These are phyloP conservation scores for Oncorhynchus keta DNA, from an alignment of 2,113 vertebrate species.

Conservation along the genomic window DNA sequence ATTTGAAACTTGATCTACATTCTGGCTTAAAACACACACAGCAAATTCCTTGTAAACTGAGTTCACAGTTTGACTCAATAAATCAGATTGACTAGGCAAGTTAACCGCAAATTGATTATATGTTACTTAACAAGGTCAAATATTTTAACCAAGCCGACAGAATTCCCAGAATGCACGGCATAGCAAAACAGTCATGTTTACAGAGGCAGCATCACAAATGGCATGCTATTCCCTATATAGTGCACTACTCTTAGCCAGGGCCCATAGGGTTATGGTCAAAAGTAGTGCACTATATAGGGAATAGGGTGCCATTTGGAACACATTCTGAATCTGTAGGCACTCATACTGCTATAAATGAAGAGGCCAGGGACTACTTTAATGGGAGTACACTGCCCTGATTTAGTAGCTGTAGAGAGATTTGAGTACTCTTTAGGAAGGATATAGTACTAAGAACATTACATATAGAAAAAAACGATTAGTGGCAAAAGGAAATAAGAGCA, in stretches of 20 bases:
- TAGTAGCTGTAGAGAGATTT: conserved; percentile 70
- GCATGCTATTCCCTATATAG: too few relatives aligned
- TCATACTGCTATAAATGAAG: conserved; percentile 68
- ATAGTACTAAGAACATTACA: conserved; percentile 50
- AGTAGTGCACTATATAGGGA: background rate
- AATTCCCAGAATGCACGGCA: background rate
- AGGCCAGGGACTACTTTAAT: conserved; percentile 68
- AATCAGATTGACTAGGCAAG: background rate
- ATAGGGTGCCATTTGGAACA: too few relatives aligned
- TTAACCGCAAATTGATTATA: too few relatives aligned
- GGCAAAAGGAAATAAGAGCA: conserved; percentile 10
- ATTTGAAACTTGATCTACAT: too few relatives aligned
- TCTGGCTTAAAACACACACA: background rate
- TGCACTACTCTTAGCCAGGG: background rate
- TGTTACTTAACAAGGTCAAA: background rate
- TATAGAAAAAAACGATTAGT: conserved; percentile 42
- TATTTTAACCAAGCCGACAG: background rate
- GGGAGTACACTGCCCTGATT: conserved; percentile 68
- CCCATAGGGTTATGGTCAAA: too few relatives aligned
- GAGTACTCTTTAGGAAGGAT: conserved; percentile 64
- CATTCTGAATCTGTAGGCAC: conserved; percentile 31
- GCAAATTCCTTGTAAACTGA: background rate
- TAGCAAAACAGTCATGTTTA: background rate
- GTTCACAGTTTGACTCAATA: background rate
- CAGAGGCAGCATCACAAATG: too few relatives aligned